Evolutionary conservation across 2,797 vertebrate genomes (phyloP).

Genomic region (Xenops minutus): DNA sequence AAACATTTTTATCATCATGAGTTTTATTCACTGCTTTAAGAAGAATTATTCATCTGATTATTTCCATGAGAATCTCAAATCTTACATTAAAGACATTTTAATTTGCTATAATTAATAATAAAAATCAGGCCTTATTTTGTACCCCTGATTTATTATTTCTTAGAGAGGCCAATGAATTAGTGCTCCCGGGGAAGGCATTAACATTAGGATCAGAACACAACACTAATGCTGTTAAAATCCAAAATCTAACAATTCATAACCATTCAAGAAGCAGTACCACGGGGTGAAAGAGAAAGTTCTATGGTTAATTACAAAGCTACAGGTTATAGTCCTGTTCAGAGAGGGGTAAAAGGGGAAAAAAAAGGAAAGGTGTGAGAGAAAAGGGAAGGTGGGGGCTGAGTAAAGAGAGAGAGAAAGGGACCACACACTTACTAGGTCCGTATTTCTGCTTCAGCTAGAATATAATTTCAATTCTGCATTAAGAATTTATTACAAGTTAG

Average conservation of each 20-base stretch:
- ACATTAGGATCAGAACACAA: not conserved
- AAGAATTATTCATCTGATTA: not conserved
- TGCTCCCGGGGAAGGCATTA: not conserved
- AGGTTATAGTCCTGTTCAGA: not conserved
- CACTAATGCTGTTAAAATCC: not conserved
- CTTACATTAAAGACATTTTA: not conserved
- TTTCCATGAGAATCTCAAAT: not conserved
- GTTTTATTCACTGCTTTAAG: not conserved
- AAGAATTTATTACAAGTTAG: conserved; percentile 25
- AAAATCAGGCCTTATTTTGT: not conserved
- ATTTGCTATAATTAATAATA: not conserved
- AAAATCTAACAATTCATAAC: not conserved
- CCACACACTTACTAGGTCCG: not conserved
- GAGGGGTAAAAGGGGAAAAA: not conserved
- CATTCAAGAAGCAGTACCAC: not conserved
- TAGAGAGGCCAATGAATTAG: not conserved
- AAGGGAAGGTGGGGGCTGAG: not conserved
- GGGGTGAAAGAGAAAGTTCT: not conserved
- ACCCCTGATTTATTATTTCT: not conserved
- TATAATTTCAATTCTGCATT: not conserved
- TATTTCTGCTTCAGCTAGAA: not conserved
- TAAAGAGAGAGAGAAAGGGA: conserved; percentile 10
- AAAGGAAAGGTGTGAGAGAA: not conserved
- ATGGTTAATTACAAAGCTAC: not conserved
- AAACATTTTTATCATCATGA: not conserved